Evolutionary conservation across 2,888 invertebrate genomes (phyloP).

Genomic region (Ptilodon capucinus): DNA sequence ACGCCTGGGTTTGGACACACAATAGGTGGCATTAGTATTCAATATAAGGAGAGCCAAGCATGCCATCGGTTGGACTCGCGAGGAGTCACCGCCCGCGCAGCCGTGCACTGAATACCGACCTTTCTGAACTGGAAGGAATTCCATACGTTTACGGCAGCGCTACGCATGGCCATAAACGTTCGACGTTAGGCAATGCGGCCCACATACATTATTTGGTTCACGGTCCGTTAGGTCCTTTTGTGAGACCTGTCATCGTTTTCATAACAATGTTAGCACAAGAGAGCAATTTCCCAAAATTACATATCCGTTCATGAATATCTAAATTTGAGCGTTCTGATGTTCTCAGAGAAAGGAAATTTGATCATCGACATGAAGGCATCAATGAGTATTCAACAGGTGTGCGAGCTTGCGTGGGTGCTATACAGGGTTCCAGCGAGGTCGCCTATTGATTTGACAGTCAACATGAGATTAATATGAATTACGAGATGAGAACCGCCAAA

Average conservation of each 20-base stretch:
- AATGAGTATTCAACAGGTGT: slow-evolving; percentile 48
- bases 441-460: slow-evolving; percentile 22
- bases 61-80: slow-evolving; percentile 66
- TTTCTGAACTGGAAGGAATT: slow-evolving; percentile 56
- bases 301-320: background rate
- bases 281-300: background rate
- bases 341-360: background rate
- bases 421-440: slow-evolving; percentile 29
- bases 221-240: slow-evolving; percentile 65
- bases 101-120: slow-evolving; percentile 72
- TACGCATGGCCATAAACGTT: slow-evolving; percentile 59
- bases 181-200: slow-evolving; percentile 66
- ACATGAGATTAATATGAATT: slow-evolving; percentile 10
- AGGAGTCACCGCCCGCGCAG: slow-evolving; percentile 74
- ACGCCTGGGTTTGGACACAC: slow-evolving; percentile 54
- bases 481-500: slow-evolving; percentile 4
- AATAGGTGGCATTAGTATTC: slow-evolving; percentile 75
- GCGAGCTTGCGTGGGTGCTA: slow-evolving; percentile 43
- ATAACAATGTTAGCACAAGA: slow-evolving; percentile 19
- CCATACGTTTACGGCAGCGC: slow-evolving; percentile 55
- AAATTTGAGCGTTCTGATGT: background rate
- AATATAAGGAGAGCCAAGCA: slow-evolving; percentile 52
- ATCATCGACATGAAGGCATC: background rate
- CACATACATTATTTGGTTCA: slow-evolving; percentile 66
- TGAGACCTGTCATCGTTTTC: slow-evolving; percentile 38